Percentiles rank a stretch among this genome's conserved stretches.
Evolutionary conservation across 2,888 invertebrate species (phyloP).

Genomic region (Encarsia formosa): DNA sequence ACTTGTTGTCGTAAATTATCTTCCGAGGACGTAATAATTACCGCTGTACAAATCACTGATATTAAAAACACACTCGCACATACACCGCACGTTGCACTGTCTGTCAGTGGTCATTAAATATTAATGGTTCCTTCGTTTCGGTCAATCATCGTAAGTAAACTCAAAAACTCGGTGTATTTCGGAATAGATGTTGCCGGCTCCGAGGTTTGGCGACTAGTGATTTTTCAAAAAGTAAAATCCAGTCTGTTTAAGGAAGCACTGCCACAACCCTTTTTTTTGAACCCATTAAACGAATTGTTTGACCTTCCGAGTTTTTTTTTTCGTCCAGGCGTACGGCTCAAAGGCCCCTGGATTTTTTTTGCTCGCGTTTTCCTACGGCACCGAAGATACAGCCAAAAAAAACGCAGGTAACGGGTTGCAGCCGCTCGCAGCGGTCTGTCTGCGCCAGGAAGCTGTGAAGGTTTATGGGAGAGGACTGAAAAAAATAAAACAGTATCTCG

Average conservation of each 20-base stretch:
- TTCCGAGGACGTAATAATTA: too few relatives aligned
- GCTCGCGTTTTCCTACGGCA: slow-evolving; percentile 10
- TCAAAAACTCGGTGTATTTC: not conserved
- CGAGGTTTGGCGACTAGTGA: slow-evolving; percentile 18
- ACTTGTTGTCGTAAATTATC: not conserved
- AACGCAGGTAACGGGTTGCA: slow-evolving; percentile 33
- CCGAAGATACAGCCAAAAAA: slow-evolving; percentile 22
- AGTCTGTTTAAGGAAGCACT: slow-evolving; percentile 19
- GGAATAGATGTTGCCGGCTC: slow-evolving; percentile 14
- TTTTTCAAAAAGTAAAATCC: slow-evolving; percentile 13
- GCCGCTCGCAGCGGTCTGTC: slow-evolving; percentile 7
- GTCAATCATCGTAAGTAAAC: too few relatives aligned
- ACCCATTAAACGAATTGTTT: slow-evolving; percentile 7
- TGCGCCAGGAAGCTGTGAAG: slow-evolving; percentile 6
- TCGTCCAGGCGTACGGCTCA: slow-evolving; percentile 28
- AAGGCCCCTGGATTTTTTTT: slow-evolving; percentile 18
- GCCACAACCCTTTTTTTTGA: slow-evolving; percentile 24
- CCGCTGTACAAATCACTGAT: too few relatives aligned
- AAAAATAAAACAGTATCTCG: too few relatives aligned
- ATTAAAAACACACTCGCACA: too few relatives aligned
- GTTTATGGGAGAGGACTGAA: not conserved
- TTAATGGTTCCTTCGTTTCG: too few relatives aligned
- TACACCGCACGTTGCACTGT: too few relatives aligned
- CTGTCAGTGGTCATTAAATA: too few relatives aligned
- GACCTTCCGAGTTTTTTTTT: slow-evolving; percentile 19